These are phyloP conservation scores for Eumerus sabulonum DNA, from an alignment of 2,888 invertebrate species.

Conservation along the genomic window DNA sequence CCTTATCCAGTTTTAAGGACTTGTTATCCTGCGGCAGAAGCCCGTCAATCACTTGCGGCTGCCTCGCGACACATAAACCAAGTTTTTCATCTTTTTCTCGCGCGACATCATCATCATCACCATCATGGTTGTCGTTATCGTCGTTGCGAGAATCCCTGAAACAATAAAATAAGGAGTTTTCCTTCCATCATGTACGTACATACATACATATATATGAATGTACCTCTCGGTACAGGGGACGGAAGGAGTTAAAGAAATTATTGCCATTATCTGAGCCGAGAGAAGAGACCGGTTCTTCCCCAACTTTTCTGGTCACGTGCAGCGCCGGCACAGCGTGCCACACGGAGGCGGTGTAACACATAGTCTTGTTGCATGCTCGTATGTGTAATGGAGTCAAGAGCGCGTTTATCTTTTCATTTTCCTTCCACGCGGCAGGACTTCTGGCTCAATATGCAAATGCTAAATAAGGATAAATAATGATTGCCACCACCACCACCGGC, in stretches of 20 bases:
- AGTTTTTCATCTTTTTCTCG: conserved; percentile 39
- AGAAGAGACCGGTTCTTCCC: not conserved
- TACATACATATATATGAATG: too few species aligned
- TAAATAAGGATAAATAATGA: conserved; percentile 40
- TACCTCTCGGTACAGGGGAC: not conserved
- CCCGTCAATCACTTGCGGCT: conserved; percentile 65
- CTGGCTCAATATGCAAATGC: conserved; percentile 34
- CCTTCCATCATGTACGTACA: too few species aligned
- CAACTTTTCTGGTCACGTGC: conserved; percentile 26
- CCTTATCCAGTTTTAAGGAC: conserved; percentile 3
- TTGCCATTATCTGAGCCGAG: conserved; percentile 31
- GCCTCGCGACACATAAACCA: conserved; percentile 62
- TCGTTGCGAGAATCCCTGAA: conserved; percentile 41
- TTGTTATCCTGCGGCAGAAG: conserved; percentile 11
- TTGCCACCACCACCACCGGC: not conserved
- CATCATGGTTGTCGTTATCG: conserved; percentile 4
- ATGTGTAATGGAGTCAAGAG: too few species aligned
- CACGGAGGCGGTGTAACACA: too few species aligned
- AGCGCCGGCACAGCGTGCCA: not conserved
- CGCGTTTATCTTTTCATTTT: conserved; percentile 8
- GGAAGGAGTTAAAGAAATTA: conserved; percentile 7
- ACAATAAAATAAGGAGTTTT: conserved; percentile 32
- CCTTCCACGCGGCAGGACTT: conserved; percentile 14
- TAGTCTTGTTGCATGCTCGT: conserved; percentile 18
- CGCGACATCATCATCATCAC: conserved; percentile 29